A percentile compares a stretch with the other conserved stretches of the same genome.
Conservation (phyloP, 1,140 invertebrate genomes). For the Neotoxoptera formosana region DNA sequence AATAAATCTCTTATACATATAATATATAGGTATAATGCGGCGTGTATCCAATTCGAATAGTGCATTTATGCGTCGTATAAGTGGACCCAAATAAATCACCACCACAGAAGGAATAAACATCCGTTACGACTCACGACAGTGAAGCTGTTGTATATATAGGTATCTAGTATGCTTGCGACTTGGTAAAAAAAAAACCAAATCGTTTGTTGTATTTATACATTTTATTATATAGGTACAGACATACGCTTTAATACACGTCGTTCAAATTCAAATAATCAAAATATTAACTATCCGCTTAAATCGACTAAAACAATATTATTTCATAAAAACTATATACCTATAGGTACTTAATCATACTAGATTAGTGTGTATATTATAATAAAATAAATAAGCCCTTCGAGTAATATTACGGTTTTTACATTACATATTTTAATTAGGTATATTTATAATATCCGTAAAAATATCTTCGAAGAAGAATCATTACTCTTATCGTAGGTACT, state of each 20-base stretch:
- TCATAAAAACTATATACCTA: too few relatives aligned
- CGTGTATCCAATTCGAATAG: background rate
- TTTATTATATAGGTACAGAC: too few relatives aligned
- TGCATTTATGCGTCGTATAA: background rate
- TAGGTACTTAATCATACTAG: too few relatives aligned
- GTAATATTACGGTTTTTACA: too few relatives aligned
- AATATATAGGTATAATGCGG: background rate
- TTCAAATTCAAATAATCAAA: background rate
- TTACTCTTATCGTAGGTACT: too few relatives aligned
- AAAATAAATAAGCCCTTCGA: too few relatives aligned
- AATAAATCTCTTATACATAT: constrained; percentile 15
- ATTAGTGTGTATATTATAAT: too few relatives aligned
- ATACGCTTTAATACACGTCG: too few relatives aligned
- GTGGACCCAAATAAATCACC: constrained; percentile 26
- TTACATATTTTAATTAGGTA: too few relatives aligned
- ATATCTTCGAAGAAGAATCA: too few relatives aligned
- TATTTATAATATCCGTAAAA: too few relatives aligned
- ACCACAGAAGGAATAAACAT: background rate
- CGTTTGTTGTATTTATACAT: background rate
- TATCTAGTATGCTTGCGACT: background rate
- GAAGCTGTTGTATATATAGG: constrained; percentile 14
- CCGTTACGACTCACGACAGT: constrained; percentile 14
- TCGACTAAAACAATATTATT: background rate
- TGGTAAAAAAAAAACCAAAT: background rate
- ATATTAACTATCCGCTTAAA: background rate